Conservation (phyloP, 2,888 invertebrate genomes). For the Tipula vernalis region DNA sequence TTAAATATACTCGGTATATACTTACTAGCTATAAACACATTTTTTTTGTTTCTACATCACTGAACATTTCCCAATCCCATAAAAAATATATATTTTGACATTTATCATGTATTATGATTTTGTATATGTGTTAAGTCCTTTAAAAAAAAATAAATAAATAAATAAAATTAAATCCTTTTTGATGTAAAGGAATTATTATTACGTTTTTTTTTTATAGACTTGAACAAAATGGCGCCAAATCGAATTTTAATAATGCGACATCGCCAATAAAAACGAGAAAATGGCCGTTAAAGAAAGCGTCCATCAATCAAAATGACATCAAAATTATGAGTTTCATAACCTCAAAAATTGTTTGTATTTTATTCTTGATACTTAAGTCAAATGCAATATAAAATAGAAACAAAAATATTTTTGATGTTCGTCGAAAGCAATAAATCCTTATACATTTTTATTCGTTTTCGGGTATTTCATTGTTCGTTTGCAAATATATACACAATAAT, state of each 20-base stretch:
- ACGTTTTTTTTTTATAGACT: background rate
- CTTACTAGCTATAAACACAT: background rate
- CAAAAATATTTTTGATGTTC: background rate
- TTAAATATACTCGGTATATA: background rate
- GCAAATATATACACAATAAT: background rate
- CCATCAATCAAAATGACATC: background rate
- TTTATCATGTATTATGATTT: background rate
- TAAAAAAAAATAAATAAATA: background rate
- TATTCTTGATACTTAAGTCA: background rate
- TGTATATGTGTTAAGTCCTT: background rate
- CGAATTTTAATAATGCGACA: background rate
- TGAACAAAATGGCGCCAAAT: background rate
- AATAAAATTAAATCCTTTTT: background rate
- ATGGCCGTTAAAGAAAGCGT: background rate
- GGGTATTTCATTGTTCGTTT: background rate
- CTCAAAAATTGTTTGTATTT: background rate
- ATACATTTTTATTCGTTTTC: background rate
- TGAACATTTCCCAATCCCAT: background rate
- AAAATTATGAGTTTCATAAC: background rate
- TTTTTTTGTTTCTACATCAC: background rate
- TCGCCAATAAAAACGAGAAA: background rate
- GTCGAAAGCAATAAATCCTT: background rate
- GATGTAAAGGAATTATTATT: background rate
- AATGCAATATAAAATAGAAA: background rate
- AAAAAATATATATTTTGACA: background rate